phyloP scores from a whole-genome alignment of 2,888 invertebrate genomes.

The Dynastes maya region DNA sequence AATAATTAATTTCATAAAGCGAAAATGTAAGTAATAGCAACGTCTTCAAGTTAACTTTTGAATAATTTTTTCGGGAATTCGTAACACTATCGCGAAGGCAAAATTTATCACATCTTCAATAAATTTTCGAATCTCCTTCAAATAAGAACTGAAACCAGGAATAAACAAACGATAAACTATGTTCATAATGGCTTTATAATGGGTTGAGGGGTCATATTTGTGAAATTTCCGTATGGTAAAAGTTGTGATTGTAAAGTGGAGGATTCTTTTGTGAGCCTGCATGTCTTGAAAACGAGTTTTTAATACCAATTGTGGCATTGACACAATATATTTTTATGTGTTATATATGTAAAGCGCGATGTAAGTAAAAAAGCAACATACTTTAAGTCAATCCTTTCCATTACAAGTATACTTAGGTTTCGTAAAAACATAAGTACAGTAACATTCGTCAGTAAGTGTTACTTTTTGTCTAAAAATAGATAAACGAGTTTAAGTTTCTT shows the following conservation, averaged over 20 bases:
- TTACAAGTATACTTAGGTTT: too few species aligned
- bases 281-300: constrained; percentile 34
- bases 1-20: background rate
- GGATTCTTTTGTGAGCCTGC: constrained; percentile 12
- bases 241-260: background rate
- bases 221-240: constrained; percentile 1
- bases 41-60: background rate
- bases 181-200: background rate
- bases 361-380: background rate
- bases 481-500: too few species aligned
- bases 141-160: background rate
- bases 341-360: constrained; percentile 4
- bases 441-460: too few species aligned
- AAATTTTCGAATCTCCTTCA: constrained; percentile 8
- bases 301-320: constrained; percentile 42
- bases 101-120: background rate
- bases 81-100: background rate
- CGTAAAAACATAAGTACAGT: too few species aligned
- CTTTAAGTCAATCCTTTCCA: too few species aligned
- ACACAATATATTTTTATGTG: constrained; percentile 29
- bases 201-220: background rate
- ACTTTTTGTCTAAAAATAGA: too few species aligned
- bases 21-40: constrained; percentile 13
- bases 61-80: background rate
- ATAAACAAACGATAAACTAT: background rate